These are phyloP conservation scores for Physocephala rufipes DNA, from an alignment of 2,888 invertebrate species.

Conservation along the genomic window DNA sequence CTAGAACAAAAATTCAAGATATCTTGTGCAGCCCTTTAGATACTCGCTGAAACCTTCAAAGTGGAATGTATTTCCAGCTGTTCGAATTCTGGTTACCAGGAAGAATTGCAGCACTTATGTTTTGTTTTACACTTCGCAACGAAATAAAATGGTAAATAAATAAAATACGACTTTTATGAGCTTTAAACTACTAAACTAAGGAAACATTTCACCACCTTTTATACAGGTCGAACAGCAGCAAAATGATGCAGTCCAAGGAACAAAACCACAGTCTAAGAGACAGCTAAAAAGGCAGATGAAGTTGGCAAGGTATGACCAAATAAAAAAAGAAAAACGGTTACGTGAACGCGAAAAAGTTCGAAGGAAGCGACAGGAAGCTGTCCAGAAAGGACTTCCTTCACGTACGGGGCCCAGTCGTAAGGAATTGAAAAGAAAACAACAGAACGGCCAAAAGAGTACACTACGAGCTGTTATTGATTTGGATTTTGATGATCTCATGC, in stretches of 20 bases:
- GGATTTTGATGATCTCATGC: constrained; percentile 92
- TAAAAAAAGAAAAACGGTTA: constrained; percentile 75
- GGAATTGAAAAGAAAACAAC: constrained; percentile 70
- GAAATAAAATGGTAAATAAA: too few relatives aligned
- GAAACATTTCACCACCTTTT: too few relatives aligned
- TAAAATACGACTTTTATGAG: too few relatives aligned
- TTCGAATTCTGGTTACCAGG: too few relatives aligned
- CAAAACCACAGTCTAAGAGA: constrained; percentile 52
- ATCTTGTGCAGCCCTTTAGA: too few relatives aligned
- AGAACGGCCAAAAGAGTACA: constrained; percentile 66
- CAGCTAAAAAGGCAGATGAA: constrained; percentile 76
- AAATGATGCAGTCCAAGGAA: background rate
- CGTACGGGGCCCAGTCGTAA: constrained; percentile 79
- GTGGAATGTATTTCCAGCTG: too few relatives aligned
- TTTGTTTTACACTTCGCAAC: too few relatives aligned
- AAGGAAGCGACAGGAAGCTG: constrained; percentile 75
- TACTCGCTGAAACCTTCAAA: too few relatives aligned
- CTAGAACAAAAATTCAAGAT: too few relatives aligned
- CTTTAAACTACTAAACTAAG: too few relatives aligned
- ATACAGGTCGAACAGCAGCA: too few relatives aligned
- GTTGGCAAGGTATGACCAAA: constrained; percentile 77
- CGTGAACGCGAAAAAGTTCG: constrained; percentile 79
- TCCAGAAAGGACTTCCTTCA: constrained; percentile 75
- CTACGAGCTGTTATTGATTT: constrained; percentile 80
- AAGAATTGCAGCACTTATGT: too few relatives aligned